Conservation (phyloP, 2,797 vertebrate genomes). For the Myotis daubentonii region DNA sequence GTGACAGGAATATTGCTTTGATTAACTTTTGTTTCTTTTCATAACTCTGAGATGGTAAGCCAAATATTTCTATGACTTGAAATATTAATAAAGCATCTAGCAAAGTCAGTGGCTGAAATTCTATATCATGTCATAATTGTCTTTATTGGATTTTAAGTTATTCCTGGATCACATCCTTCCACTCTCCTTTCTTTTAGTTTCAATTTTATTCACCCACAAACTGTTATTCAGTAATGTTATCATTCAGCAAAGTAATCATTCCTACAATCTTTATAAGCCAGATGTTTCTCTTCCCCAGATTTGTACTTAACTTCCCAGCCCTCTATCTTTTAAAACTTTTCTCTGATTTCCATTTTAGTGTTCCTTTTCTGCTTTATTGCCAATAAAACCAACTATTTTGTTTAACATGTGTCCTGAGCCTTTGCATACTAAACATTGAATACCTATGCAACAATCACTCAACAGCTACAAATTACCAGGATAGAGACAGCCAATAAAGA, state of each 20-base stretch:
- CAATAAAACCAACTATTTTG: slow-evolving; percentile 46
- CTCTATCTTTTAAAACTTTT: slow-evolving; percentile 4
- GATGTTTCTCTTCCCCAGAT: slow-evolving; percentile 33
- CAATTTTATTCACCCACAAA: slow-evolving; percentile 42
- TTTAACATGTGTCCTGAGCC: not conserved
- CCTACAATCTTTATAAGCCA: slow-evolving; percentile 46
- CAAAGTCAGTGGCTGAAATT: slow-evolving; percentile 22
- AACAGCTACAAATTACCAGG: slow-evolving; percentile 18
- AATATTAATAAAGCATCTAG: not conserved
- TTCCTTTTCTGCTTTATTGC: slow-evolving; percentile 31
- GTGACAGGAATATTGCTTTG: not conserved
- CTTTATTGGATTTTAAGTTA: slow-evolving; percentile 61
- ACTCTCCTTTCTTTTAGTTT: slow-evolving; percentile 1
- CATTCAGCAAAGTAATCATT: slow-evolving; percentile 21
- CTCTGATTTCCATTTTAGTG: slow-evolving; percentile 38
- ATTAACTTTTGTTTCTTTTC: slow-evolving; percentile 32
- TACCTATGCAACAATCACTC: slow-evolving; percentile 1
- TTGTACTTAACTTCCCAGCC: slow-evolving; percentile 39
- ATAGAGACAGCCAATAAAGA: not conserved
- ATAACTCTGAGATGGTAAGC: slow-evolving; percentile 16
- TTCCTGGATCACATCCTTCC: slow-evolving; percentile 1
- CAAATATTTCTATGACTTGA: slow-evolving; percentile 14
- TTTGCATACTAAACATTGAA: slow-evolving; percentile 57
- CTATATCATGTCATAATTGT: not conserved
- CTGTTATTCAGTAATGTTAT: slow-evolving; percentile 3